Evolutionary conservation across 2,113 vertebrate species (phyloP), one percentile per base, ranked within the genome.

Genomic region (Megaceryle maxima): DNA sequence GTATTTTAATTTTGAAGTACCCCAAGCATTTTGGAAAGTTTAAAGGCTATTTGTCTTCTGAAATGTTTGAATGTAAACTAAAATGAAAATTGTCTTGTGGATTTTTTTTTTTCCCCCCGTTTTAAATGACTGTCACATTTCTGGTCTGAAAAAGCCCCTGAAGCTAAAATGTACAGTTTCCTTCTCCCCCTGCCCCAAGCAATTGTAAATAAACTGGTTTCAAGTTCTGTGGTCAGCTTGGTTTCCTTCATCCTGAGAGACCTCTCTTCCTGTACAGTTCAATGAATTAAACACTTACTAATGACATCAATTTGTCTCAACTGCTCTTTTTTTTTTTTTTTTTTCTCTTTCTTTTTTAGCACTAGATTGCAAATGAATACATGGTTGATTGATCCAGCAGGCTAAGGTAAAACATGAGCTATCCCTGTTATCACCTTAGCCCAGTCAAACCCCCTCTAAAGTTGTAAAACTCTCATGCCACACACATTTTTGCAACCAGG

Each of bases 21-120:
- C 94, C 83, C 88, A 93, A 98, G 97, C 96, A 81, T 95, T 98
- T 98, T 97, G 79, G 83, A 88, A 95, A 97, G 93, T 97, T 98
- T 98, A 96, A 97, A 96, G 93, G 86, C 96, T 98, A 97, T 97
- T 98, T 98, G 97, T 97, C 96, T 96, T 96, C 90, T 93, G 83
- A 96, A 97, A 96, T 88, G 62, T 62, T 97, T 96, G 87, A 98
- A 97, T 37, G 63, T 97, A 98, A 98, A 97, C 90, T 86, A 83
- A 97, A 97, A 96, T 57, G 70, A 98, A 97, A 97, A 97, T 88
- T 43, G 60, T 94, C 96, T 91, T 59, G 48, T 97, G 97, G 68
- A 95, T 96, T 97, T 91, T 95, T 96, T 96, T 92, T 92, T 90
- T 97, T 92, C 95, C 88, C 92, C 89, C 87, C 50, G 8, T 93